Evolutionary conservation across 2,113 vertebrate genomes (phyloP), one percentile per base, ranked within the genome.

Genomic region (Orientallactaga bullata): DNA sequence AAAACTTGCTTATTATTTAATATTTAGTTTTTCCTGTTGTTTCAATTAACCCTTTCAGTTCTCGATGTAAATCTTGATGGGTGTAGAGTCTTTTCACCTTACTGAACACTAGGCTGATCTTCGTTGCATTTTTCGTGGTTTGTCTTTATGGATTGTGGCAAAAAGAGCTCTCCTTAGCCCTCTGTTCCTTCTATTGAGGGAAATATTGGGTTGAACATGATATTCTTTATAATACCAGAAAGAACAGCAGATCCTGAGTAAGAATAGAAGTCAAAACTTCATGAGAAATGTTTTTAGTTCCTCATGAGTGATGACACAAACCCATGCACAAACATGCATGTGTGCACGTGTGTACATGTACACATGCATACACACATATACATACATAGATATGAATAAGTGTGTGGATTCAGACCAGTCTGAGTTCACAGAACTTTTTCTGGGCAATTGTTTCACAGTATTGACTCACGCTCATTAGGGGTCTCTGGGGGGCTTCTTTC

Each of bases 391-490:
- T 42, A 72, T 42, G 60, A 65, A 78, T 87, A 77, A 91, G 61
- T 60, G 63, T 71, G 69, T 85, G 79, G 37, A 94, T 95, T 94
- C 63, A 85, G 93, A 66, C 76, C 76, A 80, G 81, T 94, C 73
- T 95, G 88, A 94, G 94, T 89, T 96, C 95, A 95, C 85, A 80
- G 94, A 95, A 91, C 74, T 95, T 97, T 96, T 95, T 74, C 74
- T 88, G 92, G 74, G 95, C 90, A 90, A 92, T 96, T 95, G 61
- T 88, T 90, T 96, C 91, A 97, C 65, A 93, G 72, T 92, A 97
- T 97, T 95, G 90, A 95, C 90, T 91, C 32, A 35, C 89, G 80
- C 95, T 47, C 72, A 87, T 77, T 95, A 94, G 95, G 32, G 63
- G 93, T 78, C 90, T 89, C 90, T 93, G 35, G 93, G 76, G 91